Conservation (phyloP, 2,888 invertebrate species). For the Netelia virgata region DNA sequence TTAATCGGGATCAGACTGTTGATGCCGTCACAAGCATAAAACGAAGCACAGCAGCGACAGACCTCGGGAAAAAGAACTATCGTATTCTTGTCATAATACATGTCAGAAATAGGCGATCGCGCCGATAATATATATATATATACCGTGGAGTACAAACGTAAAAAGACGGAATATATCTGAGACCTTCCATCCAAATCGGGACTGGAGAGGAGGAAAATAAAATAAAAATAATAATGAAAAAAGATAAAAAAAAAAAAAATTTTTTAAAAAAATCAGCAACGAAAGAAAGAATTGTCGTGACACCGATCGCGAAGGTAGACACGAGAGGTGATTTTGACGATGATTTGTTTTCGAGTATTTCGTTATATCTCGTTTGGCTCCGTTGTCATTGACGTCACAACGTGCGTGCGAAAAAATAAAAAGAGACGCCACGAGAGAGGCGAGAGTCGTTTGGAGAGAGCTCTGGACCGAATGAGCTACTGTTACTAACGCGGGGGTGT, state of each 20-base stretch:
- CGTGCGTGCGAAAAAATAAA: slow-evolving; percentile 13
- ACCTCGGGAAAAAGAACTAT: not conserved
- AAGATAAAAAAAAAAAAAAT: too few relatives aligned
- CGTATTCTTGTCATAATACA: slow-evolving; percentile 14
- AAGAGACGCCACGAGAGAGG: slow-evolving; percentile 7
- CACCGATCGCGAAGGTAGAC: slow-evolving; percentile 42
- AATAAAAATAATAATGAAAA: slow-evolving; percentile 7
- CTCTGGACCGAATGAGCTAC: not conserved
- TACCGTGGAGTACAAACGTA: not conserved
- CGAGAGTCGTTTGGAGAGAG: not conserved
- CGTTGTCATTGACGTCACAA: slow-evolving; percentile 61
- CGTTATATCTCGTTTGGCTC: slow-evolving; percentile 34
- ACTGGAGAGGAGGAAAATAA: not conserved
- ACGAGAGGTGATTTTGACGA: slow-evolving; percentile 46
- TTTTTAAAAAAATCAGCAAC: not conserved
- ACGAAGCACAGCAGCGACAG: not conserved
- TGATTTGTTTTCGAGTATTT: slow-evolving; percentile 49
- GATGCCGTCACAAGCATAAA: slow-evolving; percentile 25
- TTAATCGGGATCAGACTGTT: slow-evolving; percentile 45
- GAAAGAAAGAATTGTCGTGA: slow-evolving; percentile 33
- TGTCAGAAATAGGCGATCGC: not conserved
- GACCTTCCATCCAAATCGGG: slow-evolving; percentile 33
- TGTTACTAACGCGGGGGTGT: not conserved
- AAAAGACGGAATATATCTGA: slow-evolving; percentile 8
- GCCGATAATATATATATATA: not conserved